Evolutionary conservation across 2,888 invertebrate species (phyloP), one percentile per base, ranked within the genome.

Genomic region (Agapostemon virescens): DNA sequence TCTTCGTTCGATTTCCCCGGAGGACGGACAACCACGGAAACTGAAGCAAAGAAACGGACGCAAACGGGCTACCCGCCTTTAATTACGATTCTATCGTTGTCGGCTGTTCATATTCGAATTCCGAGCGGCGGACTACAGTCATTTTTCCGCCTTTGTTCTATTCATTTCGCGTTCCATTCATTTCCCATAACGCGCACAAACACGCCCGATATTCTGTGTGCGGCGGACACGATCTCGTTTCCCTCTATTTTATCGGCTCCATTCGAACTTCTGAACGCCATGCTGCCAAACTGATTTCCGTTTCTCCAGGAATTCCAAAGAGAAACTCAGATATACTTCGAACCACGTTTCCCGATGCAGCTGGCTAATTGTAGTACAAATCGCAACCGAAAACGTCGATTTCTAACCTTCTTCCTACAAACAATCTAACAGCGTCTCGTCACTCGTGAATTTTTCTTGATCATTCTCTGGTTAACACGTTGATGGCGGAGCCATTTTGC

Each of bases 101-200:
- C 30, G 38, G 26, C 26, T 2, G 17, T 66, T 73, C 67, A 26
- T 38, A 49, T 38, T 52, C 38, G 49, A 49, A 38, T 40, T 40
- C 55, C 42, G 4, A 15, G 2, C 45, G 63, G 23, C 2, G n/a
- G 38, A 20, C 42, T 45, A 45, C 33, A 15, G 38, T 26, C 38
- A 20, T 58, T 38, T 70, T 61, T n/a, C 36, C 33, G 26, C 17
- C 63, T 33, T 75, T 52, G 38, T 71, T 20, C 69, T n/a, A 49
- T 68, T 67, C 30, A 70, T 42, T 61, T 61, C 70, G 70, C 70
- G 70, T 61, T 36, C 70, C 71, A 64, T 33, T 71, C 52, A 23
- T 40, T 55, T 52, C 23, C 52, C 70, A 61, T 23, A 26, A 61
- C 69, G 74, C 26, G 17, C 6, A 7, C 26, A 55, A 55, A 7